Percentiles rank a stretch among this genome's conserved stretches.
These are phyloP conservation scores for Calliopsis andreniformis DNA, from an alignment of 1,140 invertebrate genomes.

Conservation along the genomic window DNA sequence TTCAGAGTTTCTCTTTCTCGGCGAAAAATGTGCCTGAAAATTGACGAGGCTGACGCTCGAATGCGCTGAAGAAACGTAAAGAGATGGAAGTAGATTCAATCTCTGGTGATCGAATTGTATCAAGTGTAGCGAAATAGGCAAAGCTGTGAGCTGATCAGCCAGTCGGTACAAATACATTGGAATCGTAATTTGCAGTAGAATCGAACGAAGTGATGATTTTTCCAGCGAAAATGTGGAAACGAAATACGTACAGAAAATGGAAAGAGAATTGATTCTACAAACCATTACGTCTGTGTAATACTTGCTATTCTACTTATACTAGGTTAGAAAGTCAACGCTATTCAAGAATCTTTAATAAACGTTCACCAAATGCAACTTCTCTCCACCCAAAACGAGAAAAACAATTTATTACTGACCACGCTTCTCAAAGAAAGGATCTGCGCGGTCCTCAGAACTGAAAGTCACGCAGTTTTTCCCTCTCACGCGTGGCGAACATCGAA, in stretches of 20 bases:
- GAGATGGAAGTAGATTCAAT: too few relatives aligned
- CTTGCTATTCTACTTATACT: too few relatives aligned
- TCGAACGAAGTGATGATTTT: too few relatives aligned
- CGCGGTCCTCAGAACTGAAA: slow-evolving; percentile 3
- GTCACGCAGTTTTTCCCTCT: slow-evolving; percentile 17
- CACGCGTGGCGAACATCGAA: not conserved
- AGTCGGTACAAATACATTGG: not conserved
- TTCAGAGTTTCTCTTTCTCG: not conserved
- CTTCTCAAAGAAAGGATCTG: not conserved
- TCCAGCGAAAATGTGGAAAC: too few relatives aligned
- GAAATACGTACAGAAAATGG: too few relatives aligned
- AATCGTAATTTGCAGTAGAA: not conserved
- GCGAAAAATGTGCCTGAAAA: not conserved
- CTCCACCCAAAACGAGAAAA: not conserved
- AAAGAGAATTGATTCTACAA: too few relatives aligned
- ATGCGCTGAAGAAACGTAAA: not conserved
- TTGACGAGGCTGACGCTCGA: not conserved
- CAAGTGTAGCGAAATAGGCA: not conserved
- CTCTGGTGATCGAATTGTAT: not conserved
- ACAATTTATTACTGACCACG: slow-evolving; percentile 11
- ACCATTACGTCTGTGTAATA: too few relatives aligned
- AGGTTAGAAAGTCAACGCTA: too few relatives aligned
- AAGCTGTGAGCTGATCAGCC: too few relatives aligned
- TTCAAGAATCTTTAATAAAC: too few relatives aligned
- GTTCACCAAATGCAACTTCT: too few relatives aligned